These are phyloP conservation scores for Idaea biselata DNA, from an alignment of 2,888 invertebrate genomes.

Conservation along the genomic window DNA sequence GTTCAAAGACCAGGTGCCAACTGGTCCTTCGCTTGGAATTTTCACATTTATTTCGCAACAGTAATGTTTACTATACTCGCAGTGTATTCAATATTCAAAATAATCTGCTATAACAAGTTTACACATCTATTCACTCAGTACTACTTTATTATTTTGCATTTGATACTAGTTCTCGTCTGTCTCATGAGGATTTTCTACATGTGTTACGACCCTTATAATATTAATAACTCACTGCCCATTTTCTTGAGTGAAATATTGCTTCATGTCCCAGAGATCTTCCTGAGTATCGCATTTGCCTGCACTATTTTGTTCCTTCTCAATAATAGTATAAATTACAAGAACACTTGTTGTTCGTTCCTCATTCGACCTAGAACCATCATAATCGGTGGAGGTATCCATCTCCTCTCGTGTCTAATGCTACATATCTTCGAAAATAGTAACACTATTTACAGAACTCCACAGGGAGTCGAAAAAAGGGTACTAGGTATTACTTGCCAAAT, in stretches of 20 bases:
- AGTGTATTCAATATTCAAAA: slow-evolving; percentile 91
- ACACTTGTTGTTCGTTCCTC: slow-evolving; percentile 84
- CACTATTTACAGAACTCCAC: slow-evolving; percentile 68
- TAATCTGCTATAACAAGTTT: slow-evolving; percentile 91
- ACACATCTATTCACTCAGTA: slow-evolving; percentile 93
- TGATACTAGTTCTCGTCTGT: slow-evolving; percentile 90
- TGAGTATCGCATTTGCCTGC: slow-evolving; percentile 94
- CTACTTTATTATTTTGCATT: slow-evolving; percentile 92
- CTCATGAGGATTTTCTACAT: slow-evolving; percentile 91
- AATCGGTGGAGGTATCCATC: slow-evolving; percentile 88
- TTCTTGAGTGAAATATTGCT: slow-evolving; percentile 90
- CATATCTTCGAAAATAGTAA: slow-evolving; percentile 87
- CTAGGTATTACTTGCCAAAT: slow-evolving; percentile 90
- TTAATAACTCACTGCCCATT: slow-evolving; percentile 88
- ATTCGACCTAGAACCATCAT: slow-evolving; percentile 90
- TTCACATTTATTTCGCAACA: slow-evolving; percentile 93
- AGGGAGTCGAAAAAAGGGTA: slow-evolving; percentile 79
- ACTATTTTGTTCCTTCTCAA: slow-evolving; percentile 91
- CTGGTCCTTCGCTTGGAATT: slow-evolving; percentile 94
- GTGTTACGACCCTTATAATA: slow-evolving; percentile 95
- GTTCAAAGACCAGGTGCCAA: slow-evolving; percentile 80
- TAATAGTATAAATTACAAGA: slow-evolving; percentile 88
- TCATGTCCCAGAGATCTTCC: slow-evolving; percentile 91
- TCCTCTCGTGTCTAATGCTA: slow-evolving; percentile 89
- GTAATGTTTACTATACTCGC: slow-evolving; percentile 91